These are phyloP conservation scores for Rousettus leschenaultii DNA, from an alignment of 2,113 vertebrate species.

Conservation along the genomic window DNA sequence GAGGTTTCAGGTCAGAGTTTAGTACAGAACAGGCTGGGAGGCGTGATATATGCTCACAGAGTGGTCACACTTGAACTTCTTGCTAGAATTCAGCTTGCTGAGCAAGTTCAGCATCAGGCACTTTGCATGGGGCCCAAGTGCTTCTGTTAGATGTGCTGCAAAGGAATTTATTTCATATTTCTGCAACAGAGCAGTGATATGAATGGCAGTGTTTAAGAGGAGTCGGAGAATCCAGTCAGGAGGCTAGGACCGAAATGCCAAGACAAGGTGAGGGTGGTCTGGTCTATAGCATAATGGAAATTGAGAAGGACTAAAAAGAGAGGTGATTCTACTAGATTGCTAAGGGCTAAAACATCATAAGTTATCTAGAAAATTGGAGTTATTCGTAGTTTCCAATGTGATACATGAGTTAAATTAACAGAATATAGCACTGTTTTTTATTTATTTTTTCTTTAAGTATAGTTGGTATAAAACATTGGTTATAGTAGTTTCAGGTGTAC, in stretches of 20 bases:
- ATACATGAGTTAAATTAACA: neutral
- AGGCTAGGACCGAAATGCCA: neutral
- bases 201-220: neutral
- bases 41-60: neutral
- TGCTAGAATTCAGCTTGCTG: neutral
- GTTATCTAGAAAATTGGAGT: neutral
- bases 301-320: neutral
- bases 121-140: neutral
- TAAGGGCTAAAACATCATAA: neutral
- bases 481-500: too few species aligned
- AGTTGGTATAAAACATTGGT: too few species aligned
- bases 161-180: neutral
- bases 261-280: neutral
- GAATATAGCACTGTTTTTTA: neutral
- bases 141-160: neutral
- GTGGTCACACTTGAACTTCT: neutral
- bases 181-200: neutral
- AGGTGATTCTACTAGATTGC: neutral
- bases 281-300: neutral
- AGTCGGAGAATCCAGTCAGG: neutral
- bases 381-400: neutral
- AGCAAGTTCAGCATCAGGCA: neutral
- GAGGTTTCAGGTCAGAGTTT: neutral
- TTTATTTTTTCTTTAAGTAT: too few species aligned
- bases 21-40: neutral